Evolutionary conservation across 2,113 vertebrate species (phyloP).

Genomic region (Dendrocopos noguchii): DNA sequence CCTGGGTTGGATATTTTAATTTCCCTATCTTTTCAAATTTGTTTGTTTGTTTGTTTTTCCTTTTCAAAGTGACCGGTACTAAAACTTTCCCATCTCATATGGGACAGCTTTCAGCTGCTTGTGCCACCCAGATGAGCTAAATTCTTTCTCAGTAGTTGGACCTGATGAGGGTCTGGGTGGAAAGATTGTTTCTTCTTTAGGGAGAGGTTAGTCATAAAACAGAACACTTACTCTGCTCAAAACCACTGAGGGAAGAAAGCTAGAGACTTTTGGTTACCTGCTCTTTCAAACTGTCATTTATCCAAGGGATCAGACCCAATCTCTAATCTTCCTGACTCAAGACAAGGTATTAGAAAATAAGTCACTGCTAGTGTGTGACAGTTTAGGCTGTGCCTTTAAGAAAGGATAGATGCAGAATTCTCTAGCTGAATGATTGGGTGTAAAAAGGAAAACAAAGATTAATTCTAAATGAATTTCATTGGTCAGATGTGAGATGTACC

Average conservation of each 20-base stretch:
- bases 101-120: neutral
- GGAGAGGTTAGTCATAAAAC: neutral
- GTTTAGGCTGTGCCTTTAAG: too few relatives aligned
- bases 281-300: neutral
- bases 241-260: neutral
- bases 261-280: rapidly evolving
- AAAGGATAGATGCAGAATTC: too few relatives aligned
- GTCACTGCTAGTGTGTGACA: neutral
- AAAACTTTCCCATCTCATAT: neutral
- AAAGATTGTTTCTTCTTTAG: neutral
- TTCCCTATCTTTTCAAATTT: neutral
- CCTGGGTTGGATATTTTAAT: neutral
- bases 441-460: too few relatives aligned
- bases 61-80: neutral
- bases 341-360: neutral
- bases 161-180: neutral
- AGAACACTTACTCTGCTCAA: neutral
- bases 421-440: too few relatives aligned
- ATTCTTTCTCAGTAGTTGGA: neutral
- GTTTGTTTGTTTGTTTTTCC: too few relatives aligned
- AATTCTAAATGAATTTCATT: too few relatives aligned
- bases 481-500: too few relatives aligned
- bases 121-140: neutral
- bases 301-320: neutral
- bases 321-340: neutral